Conservation (phyloP, 2,888 invertebrate genomes). For the Branchellion lobata region DNA sequence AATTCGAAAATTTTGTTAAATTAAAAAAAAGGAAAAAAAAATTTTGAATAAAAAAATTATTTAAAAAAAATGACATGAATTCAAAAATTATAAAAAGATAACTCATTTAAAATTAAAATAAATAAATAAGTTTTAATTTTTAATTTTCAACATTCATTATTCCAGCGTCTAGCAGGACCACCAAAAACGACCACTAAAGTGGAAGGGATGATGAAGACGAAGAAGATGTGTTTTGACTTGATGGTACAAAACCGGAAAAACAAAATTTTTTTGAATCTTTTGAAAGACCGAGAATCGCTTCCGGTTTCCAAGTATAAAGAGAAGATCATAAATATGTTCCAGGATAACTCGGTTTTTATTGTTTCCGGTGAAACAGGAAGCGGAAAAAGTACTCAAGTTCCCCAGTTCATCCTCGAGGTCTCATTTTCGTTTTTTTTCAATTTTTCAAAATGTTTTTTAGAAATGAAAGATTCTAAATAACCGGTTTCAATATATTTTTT, state of each 20-base stretch:
- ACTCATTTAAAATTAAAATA: no score
- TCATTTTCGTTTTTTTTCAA: not conserved
- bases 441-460: not conserved
- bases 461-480: not conserved
- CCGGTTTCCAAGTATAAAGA: conserved; percentile 57
- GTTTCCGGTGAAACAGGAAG: conserved; percentile 61
- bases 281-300: conserved; percentile 54
- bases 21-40: no score
- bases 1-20: no score
- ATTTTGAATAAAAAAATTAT: no score
- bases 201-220: not conserved
- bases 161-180: not conserved
- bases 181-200: not conserved
- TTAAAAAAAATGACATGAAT: no score
- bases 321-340: conserved; percentile 53
- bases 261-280: conserved; percentile 51
- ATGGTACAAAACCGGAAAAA: conserved; percentile 26
- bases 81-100: no score
- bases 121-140: no score
- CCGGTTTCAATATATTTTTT: not conserved
- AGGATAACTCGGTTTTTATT: conserved; percentile 55
- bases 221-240: not conserved
- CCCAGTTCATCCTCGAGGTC: conserved; percentile 60
- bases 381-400: conserved; percentile 61
- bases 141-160: not conserved